phyloP scores from a whole-genome alignment of 2,113 vertebrate genomes.

The Piprites chloris region DNA sequence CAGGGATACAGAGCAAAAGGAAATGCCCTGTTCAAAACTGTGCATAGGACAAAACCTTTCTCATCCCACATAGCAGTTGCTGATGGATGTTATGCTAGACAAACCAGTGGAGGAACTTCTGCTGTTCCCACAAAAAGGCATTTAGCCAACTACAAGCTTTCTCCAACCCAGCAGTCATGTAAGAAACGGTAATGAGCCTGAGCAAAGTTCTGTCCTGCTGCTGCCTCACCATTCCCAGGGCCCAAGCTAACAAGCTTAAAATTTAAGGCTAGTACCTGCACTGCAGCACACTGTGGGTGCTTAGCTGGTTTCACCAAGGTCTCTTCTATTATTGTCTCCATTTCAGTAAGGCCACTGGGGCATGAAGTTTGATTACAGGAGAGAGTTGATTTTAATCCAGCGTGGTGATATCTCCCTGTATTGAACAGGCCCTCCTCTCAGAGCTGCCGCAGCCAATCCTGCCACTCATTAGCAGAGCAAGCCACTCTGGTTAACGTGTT shows the following conservation, averaged over 20 bases:
- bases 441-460: neutral
- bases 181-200: neutral
- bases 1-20: neutral
- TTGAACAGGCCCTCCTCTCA: neutral
- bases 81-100: neutral
- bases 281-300: neutral
- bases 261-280: neutral
- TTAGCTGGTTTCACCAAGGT: neutral
- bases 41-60: neutral
- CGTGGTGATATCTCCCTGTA: neutral
- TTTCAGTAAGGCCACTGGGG: neutral
- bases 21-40: neutral
- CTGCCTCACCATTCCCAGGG: rapidly evolving
- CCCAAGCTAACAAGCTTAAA: neutral
- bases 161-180: neutral
- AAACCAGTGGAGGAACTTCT: neutral
- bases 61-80: neutral
- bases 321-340: neutral
- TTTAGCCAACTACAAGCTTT: neutral
- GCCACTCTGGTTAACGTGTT: neutral
- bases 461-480: neutral
- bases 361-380: neutral
- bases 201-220: neutral
- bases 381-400: neutral
- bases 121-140: neutral